phyloP scores from a whole-genome alignment of 2,797 vertebrate species.

The Malacoctenus gilli region DNA sequence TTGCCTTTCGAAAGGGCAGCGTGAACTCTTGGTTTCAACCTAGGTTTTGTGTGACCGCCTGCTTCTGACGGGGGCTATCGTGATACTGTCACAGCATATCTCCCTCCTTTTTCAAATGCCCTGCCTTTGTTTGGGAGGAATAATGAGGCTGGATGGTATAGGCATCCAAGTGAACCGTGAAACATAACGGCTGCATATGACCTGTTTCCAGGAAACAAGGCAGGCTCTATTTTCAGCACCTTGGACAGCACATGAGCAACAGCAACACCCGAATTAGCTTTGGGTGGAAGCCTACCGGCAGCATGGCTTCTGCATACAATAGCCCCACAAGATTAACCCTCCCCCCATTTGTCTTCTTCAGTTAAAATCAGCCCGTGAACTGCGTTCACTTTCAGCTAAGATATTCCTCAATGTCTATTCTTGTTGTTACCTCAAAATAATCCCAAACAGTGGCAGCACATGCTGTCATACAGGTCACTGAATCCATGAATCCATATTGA shows the following conservation, averaged over 20 bases:
- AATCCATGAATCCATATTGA: conserved; percentile 7
- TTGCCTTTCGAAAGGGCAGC: conserved; percentile 83
- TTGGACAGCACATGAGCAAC: conserved; percentile 58
- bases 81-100: conserved; percentile 15
- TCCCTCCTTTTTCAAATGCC: conserved; percentile 24
- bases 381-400: background rate
- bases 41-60: conserved; percentile 46
- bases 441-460: background rate
- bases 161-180: conserved; percentile 38
- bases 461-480: background rate
- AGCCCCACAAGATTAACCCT: background rate
- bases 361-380: background rate
- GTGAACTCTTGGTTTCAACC: conserved; percentile 72
- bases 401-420: background rate
- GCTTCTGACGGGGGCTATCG: conserved; percentile 4
- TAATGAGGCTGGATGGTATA: conserved; percentile 45
- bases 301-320: background rate
- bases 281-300: conserved; percentile 18
- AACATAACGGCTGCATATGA: conserved; percentile 53
- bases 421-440: background rate
- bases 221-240: conserved; percentile 71
- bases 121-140: conserved; percentile 15
- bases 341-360: conserved; percentile 4
- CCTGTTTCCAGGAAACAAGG: conserved; percentile 67
- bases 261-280: conserved; percentile 38